A percentile compares a stretch with the other conserved stretches of the same genome.
phyloP scores from a whole-genome alignment of 2,888 invertebrate species.

The Drosophila prostipennis region DNA sequence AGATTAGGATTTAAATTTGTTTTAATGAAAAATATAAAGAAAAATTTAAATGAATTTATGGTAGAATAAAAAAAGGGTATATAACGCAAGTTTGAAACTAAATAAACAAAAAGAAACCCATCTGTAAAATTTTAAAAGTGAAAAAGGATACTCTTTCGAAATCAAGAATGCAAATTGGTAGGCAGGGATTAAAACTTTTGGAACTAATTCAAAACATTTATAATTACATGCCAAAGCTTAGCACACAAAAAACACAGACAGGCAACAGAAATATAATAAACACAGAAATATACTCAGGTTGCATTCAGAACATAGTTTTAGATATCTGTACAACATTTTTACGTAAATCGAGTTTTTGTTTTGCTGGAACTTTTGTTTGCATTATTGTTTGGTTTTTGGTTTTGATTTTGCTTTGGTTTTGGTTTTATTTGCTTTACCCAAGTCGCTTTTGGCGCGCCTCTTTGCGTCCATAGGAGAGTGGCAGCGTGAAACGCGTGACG shows the following conservation, averaged over 20 bases:
- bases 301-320: background rate
- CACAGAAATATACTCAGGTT: background rate
- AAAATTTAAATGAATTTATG: too few relatives aligned
- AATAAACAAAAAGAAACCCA: too few relatives aligned
- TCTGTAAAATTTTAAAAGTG: background rate
- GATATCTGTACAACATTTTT: background rate
- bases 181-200: background rate
- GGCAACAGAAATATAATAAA: conserved; percentile 5
- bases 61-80: too few relatives aligned
- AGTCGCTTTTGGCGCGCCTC: conserved; percentile 91
- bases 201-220: conserved; percentile 9
- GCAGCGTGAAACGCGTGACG: conserved; percentile 89
- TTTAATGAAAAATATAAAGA: too few relatives aligned
- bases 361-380: background rate
- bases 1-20: too few relatives aligned
- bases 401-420: conserved; percentile 1
- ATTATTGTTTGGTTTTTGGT: conserved; percentile 1
- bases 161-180: conserved; percentile 9
- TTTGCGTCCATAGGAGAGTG: conserved; percentile 91
- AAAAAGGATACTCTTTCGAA: background rate
- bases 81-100: too few relatives aligned
- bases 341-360: background rate
- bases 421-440: conserved; percentile 86
- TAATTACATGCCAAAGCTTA: conserved; percentile 42
- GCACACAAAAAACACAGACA: conserved; percentile 18